phyloP scores from a whole-genome alignment of 2,113 vertebrate species.

The Cettia cetti region DNA sequence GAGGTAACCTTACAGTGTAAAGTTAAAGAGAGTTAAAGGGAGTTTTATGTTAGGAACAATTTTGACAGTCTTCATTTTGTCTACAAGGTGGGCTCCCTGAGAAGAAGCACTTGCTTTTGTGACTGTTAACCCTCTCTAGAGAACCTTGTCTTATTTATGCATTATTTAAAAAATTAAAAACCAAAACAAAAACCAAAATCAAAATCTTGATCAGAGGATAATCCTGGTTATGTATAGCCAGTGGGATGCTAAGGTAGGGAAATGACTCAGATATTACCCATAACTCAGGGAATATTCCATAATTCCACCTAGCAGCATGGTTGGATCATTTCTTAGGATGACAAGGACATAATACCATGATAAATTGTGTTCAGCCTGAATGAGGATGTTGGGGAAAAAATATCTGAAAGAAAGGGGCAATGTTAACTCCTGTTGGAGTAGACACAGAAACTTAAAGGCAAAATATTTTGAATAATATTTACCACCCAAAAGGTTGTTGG shows the following conservation, averaged over 20 bases:
- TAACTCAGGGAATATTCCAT: not conserved
- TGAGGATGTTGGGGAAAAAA: fast-evolving
- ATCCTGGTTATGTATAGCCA: not conserved
- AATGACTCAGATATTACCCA: too few species aligned
- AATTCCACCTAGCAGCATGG: not conserved
- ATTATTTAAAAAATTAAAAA: not conserved
- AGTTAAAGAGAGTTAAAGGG: not conserved
- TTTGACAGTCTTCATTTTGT: not conserved
- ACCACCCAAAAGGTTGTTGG: too few species aligned
- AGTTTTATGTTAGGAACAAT: fast-evolving
- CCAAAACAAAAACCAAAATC: not conserved
- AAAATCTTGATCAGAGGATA: not conserved
- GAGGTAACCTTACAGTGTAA: not conserved
- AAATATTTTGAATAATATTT: not conserved
- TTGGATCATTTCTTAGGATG: not conserved
- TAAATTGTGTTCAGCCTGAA: not conserved
- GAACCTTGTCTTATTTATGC: fast-evolving
- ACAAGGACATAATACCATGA: fast-evolving
- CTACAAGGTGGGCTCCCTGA: not conserved
- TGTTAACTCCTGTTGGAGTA: not conserved
- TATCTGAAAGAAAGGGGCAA: not conserved
- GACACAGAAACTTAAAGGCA: not conserved
- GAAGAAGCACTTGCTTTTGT: not conserved
- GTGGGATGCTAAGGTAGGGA: not conserved
- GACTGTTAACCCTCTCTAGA: not conserved